Percentiles rank a stretch among this genome's conserved stretches.
Evolutionary conservation across 2,888 invertebrate species (phyloP).

Genomic region (Metallyticus violacea): DNA sequence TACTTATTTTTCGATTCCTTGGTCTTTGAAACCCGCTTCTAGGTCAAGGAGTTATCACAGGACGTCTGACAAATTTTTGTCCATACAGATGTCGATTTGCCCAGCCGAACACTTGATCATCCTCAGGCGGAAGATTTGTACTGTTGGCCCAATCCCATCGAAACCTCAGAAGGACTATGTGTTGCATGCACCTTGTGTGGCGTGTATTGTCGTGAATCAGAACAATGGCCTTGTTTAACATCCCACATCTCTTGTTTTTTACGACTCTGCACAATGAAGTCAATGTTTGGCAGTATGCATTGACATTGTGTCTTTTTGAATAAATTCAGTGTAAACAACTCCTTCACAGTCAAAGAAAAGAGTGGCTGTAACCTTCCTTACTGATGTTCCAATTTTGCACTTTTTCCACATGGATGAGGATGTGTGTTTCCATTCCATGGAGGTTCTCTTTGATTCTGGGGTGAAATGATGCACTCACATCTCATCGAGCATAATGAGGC

Average conservation of each 20-base stretch:
- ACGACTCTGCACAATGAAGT: not conserved
- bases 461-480: not conserved
- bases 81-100: too few relatives aligned
- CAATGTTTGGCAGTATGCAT: not conserved
- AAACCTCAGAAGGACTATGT: not conserved
- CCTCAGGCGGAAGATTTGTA: too few relatives aligned
- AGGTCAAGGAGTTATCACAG: not conserved
- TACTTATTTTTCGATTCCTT: not conserved
- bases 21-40: not conserved
- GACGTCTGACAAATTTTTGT: too few relatives aligned
- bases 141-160: not conserved
- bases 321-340: not conserved
- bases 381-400: not conserved
- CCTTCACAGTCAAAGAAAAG: not conserved
- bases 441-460: not conserved
- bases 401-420: not conserved
- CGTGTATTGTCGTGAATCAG: not conserved
- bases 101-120: too few relatives aligned
- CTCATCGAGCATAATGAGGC: not conserved
- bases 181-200: not conserved
- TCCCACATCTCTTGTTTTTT: not conserved
- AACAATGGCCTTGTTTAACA: not conserved
- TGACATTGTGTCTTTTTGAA: not conserved
- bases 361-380: not conserved
- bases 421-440: not conserved